Conservation (phyloP, 2,797 vertebrate genomes). For the Phoebastria nigripes region DNA sequence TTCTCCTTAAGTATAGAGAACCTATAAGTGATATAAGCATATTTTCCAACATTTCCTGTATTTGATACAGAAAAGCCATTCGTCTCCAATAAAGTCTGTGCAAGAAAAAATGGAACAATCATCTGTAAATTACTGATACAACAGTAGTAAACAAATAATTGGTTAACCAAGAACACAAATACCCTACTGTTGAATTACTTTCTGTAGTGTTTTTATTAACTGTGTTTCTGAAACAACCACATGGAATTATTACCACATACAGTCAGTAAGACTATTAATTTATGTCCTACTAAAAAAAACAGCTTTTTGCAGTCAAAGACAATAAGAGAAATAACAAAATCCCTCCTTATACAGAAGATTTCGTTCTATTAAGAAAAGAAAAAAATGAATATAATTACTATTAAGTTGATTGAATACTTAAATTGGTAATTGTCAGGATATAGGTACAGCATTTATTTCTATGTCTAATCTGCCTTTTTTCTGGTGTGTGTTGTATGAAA, state of each 20-base stretch:
- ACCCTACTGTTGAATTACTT: background rate
- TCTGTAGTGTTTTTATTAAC: background rate
- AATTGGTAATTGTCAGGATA: background rate
- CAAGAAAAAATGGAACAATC: background rate
- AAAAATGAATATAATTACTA: background rate
- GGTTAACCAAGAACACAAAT: background rate
- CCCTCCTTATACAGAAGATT: background rate
- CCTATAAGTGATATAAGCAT: background rate
- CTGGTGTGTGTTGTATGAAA: background rate
- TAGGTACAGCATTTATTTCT: background rate
- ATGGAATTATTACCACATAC: background rate
- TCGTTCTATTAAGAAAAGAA: background rate
- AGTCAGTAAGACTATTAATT: background rate
- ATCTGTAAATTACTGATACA: background rate
- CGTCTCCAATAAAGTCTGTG: background rate
- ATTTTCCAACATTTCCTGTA: background rate
- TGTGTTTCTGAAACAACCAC: background rate
- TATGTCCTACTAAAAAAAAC: background rate
- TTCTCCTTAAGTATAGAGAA: background rate
- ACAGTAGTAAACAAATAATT: background rate
- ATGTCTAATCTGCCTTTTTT: background rate
- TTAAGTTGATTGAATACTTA: background rate
- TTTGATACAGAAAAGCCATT: background rate
- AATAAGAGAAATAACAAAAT: background rate
- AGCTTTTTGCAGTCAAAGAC: background rate